Evolutionary conservation across 23 tunicate species (phyloP).

Genomic region (Trididemnum clinides): DNA sequence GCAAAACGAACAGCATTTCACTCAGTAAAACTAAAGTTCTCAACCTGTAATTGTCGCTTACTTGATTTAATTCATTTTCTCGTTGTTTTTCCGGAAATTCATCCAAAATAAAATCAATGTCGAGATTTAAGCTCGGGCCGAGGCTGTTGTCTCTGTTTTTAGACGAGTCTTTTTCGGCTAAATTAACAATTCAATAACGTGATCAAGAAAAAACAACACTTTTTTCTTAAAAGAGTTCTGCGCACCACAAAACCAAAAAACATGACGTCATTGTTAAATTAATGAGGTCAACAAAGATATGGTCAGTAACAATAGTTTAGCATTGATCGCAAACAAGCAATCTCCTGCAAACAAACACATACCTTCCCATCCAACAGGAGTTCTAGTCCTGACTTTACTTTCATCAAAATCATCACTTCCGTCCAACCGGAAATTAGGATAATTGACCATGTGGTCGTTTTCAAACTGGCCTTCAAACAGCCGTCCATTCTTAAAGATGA

Average conservation of each 20-base stretch:
- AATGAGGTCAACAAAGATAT: too few species aligned
- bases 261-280: too few species aligned
- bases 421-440: slow-evolving; percentile 63
- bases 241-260: too few species aligned
- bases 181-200: not conserved
- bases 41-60: not conserved
- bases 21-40: not conserved
- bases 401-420: slow-evolving; percentile 68
- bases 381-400: slow-evolving; percentile 20
- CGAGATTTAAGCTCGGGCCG: slow-evolving; percentile 74
- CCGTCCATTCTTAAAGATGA: slow-evolving; percentile 89
- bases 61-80: slow-evolving; percentile 68
- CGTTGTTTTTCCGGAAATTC: slow-evolving; percentile 63
- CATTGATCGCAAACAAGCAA: too few species aligned
- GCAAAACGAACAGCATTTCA: too few species aligned
- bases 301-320: too few species aligned
- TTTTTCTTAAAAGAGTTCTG: too few species aligned
- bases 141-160: slow-evolving; percentile 66
- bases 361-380: slow-evolving; percentile 76
- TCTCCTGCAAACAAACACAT: too few species aligned
- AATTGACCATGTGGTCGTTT: slow-evolving; percentile 96
- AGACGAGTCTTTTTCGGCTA: slow-evolving; percentile 23
- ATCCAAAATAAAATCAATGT: slow-evolving; percentile 70
- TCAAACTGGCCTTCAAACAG: slow-evolving; percentile 98
- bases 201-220: not conserved